These are phyloP conservation scores for Tauraco erythrolophus DNA, from an alignment of 2,113 vertebrate genomes.

Conservation along the genomic window DNA sequence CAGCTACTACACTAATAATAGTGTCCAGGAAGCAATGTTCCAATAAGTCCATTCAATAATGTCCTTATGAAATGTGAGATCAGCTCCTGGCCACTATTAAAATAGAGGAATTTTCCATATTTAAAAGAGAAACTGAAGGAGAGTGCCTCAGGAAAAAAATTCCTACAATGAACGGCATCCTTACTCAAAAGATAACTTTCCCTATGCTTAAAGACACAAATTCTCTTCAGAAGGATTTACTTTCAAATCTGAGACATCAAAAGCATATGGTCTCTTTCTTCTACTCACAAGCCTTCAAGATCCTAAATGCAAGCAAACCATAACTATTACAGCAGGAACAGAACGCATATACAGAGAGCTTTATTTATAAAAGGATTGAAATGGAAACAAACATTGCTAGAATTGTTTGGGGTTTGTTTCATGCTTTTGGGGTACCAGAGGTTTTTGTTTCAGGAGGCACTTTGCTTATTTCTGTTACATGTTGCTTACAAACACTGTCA, in stretches of 20 bases:
- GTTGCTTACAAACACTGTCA: background rate
- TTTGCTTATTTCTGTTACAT: background rate
- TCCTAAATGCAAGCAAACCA: background rate
- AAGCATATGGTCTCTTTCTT: background rate
- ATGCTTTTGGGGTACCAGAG: background rate
- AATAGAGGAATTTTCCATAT: background rate
- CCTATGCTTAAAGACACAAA: background rate
- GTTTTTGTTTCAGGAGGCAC: background rate
- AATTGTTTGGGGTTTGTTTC: background rate
- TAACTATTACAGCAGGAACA: background rate
- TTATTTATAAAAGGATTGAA: background rate
- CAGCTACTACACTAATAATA: conserved; percentile 70
- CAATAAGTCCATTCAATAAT: conserved; percentile 36
- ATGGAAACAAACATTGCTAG: background rate
- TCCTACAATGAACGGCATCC: background rate
- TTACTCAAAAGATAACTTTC: background rate
- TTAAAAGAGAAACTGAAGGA: background rate
- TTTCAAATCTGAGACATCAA: background rate
- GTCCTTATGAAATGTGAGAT: background rate
- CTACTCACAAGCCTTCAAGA: background rate
- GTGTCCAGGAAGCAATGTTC: conserved; percentile 69
- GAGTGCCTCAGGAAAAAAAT: background rate
- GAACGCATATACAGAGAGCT: background rate
- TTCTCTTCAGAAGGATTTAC: background rate
- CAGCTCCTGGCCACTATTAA: background rate